Conservation (phyloP, 1,140 invertebrate genomes). For the Drosophila pseudoobscura region DNA sequence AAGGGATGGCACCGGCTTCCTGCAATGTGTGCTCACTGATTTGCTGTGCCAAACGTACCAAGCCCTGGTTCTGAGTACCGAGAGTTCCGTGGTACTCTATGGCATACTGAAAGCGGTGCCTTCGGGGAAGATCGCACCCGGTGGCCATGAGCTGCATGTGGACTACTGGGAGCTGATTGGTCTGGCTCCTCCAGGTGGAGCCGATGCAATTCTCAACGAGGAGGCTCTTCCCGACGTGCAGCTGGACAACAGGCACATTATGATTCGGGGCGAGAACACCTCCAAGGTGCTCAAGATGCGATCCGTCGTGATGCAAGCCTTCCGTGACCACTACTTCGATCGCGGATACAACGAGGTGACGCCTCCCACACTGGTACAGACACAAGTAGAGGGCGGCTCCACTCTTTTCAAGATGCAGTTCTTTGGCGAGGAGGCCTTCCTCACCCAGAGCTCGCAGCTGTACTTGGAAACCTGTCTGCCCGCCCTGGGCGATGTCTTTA, state of each 20-base stretch:
- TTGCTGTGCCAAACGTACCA: conserved; percentile 96
- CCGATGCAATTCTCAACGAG: conserved; percentile 98
- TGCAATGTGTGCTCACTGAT: conserved; percentile 96
- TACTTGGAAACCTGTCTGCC: conserved; percentile 98
- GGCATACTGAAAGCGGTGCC: conserved; percentile 93
- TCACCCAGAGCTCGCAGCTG: conserved; percentile 98
- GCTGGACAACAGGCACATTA: conserved; percentile 98
- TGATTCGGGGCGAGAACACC: conserved; percentile 99
- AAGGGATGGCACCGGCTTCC: conserved; percentile 96
- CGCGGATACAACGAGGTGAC: conserved; percentile 95
- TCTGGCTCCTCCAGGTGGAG: conserved; percentile 95
- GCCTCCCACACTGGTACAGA: conserved; percentile 98
- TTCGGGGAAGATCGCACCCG: conserved; percentile 97
- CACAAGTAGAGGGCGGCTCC: conserved; percentile 98
- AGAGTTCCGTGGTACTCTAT: conserved; percentile 93
- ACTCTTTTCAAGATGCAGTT: conserved; percentile 98
- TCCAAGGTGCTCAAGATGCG: conserved; percentile 95
- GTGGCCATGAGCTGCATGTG: conserved; percentile 95
- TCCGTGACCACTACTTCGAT: conserved; percentile 94
- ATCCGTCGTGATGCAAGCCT: conserved; percentile 94
- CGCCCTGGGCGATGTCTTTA: conserved; percentile 97
- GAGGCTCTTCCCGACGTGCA: conserved; percentile 98
- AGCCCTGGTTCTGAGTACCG: conserved; percentile 94
- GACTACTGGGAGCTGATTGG: conserved; percentile 98
- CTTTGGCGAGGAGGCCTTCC: conserved; percentile 95